phyloP scores from a whole-genome alignment of 2,113 vertebrate species.

The Oryzias celebensis region DNA sequence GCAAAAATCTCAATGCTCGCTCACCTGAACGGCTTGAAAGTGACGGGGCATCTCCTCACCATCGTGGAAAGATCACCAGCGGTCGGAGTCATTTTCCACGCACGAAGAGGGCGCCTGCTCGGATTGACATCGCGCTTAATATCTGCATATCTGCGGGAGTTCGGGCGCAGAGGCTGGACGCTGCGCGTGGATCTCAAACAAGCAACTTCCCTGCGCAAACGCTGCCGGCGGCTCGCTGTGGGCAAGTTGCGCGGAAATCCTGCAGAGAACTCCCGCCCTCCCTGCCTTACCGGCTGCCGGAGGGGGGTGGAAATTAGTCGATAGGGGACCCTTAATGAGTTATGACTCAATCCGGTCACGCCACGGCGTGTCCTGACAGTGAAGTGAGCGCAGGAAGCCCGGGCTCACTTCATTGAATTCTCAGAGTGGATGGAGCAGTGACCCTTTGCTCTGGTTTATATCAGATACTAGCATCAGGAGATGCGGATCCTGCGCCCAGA shows the following conservation, averaged over 20 bases:
- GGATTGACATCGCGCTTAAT: conserved; percentile 30
- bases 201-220: conserved; percentile 39
- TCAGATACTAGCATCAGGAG: not conserved
- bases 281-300: not conserved
- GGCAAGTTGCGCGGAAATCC: too few relatives aligned
- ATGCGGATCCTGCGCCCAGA: conserved; percentile 23
- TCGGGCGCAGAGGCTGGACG: not conserved
- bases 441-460: conserved; percentile 4
- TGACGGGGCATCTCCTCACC: conserved; percentile 95
- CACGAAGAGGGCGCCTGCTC: conserved; percentile 27
- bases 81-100: conserved; percentile 76
- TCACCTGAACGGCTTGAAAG: conserved; percentile 98
- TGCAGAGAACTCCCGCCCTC: not conserved
- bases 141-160: not conserved
- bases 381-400: not conserved
- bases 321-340: not conserved
- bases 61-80: conserved; percentile 89
- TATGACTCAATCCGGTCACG: not conserved
- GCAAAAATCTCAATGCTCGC: conserved; percentile 25
- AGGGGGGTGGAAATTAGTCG: not conserved
- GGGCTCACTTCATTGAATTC: conserved; percentile 18
- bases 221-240: conserved; percentile 4
- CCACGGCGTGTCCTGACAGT: not conserved
- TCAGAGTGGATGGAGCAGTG: conserved; percentile 28
- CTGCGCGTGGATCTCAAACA: not conserved